Percentiles rank a stretch among this genome's conserved stretches.
These are phyloP conservation scores for Parnassius smintheus DNA, from an alignment of 2,888 invertebrate genomes.

Conservation along the genomic window DNA sequence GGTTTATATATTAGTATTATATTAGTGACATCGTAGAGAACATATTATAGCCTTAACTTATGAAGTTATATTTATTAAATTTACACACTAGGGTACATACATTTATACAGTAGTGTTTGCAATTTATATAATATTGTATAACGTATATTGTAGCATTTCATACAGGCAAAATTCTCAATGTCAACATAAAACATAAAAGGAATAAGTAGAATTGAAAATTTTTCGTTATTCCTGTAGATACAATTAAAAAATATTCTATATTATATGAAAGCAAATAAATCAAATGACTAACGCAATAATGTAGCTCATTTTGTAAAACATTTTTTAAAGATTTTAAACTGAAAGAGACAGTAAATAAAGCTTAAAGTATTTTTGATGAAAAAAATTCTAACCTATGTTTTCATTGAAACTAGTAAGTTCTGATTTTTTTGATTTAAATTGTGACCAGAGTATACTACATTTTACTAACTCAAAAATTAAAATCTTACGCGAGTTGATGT, in stretches of 20 bases:
- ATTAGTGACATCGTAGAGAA: background rate
- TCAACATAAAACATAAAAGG: no score
- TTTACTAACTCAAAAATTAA: no score
- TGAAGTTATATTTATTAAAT: constrained; percentile 5
- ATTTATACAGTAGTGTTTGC: constrained; percentile 12
- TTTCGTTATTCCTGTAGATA: no score
- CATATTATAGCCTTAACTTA: constrained; percentile 13
- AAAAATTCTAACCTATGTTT: no score
- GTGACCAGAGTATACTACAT: no score
- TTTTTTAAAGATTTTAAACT: background rate
- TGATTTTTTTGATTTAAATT: no score
- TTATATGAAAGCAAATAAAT: background rate
- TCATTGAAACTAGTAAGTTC: no score
- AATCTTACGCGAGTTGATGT: no score
- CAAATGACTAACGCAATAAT: constrained; percentile 12
- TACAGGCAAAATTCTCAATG: constrained; percentile 6
- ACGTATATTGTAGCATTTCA: background rate
- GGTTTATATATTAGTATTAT: background rate
- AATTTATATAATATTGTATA: background rate
- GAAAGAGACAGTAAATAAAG: no score
- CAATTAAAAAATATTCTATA: no score
- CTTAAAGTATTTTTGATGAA: no score
- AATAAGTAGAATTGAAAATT: no score
- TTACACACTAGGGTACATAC: constrained; percentile 8
- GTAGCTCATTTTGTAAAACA: constrained; percentile 8